These are phyloP conservation scores for Caenorhabditis japonica DNA, from an alignment of 2,888 invertebrate genomes.

Conservation along the genomic window DNA sequence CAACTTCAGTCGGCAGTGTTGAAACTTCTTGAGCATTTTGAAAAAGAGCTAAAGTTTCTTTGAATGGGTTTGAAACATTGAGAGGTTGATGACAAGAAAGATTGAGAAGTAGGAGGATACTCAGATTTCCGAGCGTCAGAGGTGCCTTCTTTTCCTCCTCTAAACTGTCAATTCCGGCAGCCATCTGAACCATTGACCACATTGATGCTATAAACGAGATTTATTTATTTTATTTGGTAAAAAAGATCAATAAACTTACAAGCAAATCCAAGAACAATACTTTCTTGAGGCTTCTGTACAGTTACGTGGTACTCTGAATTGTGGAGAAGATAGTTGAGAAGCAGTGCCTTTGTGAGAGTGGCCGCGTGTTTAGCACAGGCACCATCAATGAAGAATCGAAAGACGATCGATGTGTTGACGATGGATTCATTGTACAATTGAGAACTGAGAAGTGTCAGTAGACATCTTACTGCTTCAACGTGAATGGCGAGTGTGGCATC, in stretches of 20 bases:
- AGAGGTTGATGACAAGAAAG: conserved; percentile 81
- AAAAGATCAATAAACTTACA: conserved; percentile 78
- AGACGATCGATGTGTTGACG: conserved; percentile 77
- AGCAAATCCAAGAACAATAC: conserved; percentile 86
- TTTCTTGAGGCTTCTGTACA: conserved; percentile 82
- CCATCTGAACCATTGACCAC: conserved; percentile 74
- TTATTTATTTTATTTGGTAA: background rate
- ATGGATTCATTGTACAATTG: conserved; percentile 79
- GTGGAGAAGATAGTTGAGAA: conserved; percentile 78
- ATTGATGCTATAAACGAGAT: conserved; percentile 68
- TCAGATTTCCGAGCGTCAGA: conserved; percentile 86
- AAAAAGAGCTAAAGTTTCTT: conserved; percentile 87
- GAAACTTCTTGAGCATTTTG: conserved; percentile 83
- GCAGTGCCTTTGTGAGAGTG: conserved; percentile 78
- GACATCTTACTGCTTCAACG: conserved; percentile 78
- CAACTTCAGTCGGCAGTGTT: conserved; percentile 70
- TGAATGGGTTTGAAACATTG: conserved; percentile 84
- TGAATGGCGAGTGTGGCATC: conserved; percentile 73
- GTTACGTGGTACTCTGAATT: conserved; percentile 60
- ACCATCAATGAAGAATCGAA: conserved; percentile 78
- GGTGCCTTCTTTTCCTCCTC: conserved; percentile 74
- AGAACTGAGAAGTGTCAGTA: conserved; percentile 79
- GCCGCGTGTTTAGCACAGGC: conserved; percentile 69
- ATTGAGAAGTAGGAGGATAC: conserved; percentile 88
- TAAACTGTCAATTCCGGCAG: conserved; percentile 57